Evolutionary conservation across 2,797 vertebrate species (phyloP).

Genomic region (Pantherophis alleghaniensis): DNA sequence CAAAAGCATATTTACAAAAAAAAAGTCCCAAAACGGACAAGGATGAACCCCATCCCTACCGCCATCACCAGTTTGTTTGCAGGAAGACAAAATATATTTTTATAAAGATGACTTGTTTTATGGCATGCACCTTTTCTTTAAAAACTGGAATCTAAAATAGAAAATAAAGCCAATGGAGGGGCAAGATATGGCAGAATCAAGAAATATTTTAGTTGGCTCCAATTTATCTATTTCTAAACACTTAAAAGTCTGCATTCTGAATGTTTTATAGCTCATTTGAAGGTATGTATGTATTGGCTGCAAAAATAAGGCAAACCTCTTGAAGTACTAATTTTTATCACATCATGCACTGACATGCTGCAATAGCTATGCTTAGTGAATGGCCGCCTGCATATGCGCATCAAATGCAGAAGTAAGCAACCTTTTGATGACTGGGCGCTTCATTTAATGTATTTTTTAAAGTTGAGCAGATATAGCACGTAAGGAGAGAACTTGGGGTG

Average conservation of each 20-base stretch:
- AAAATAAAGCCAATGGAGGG: not conserved
- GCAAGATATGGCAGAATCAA: not conserved
- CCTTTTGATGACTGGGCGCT: not conserved
- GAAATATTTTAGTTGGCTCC: not conserved
- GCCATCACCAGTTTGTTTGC: not conserved
- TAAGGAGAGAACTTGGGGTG: not conserved
- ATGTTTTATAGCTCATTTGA: not conserved
- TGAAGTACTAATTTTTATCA: not conserved
- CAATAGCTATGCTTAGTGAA: not conserved
- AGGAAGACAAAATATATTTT: not conserved
- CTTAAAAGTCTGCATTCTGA: no score
- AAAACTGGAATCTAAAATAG: not conserved
- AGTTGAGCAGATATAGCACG: not conserved
- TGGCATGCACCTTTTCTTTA: not conserved
- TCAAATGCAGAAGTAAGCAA: not conserved
- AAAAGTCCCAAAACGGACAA: not conserved
- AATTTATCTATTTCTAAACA: no score
- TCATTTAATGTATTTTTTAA: not conserved
- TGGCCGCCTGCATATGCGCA: not conserved
- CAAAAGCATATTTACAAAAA: not conserved
- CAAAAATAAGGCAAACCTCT: not conserved
- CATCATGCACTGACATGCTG: not conserved
- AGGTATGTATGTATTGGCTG: not conserved
- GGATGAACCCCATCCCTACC: not conserved
- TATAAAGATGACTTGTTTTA: not conserved